phyloP scores from a whole-genome alignment of 2,888 invertebrate genomes.

The Chaetogeoica ovagalla region DNA sequence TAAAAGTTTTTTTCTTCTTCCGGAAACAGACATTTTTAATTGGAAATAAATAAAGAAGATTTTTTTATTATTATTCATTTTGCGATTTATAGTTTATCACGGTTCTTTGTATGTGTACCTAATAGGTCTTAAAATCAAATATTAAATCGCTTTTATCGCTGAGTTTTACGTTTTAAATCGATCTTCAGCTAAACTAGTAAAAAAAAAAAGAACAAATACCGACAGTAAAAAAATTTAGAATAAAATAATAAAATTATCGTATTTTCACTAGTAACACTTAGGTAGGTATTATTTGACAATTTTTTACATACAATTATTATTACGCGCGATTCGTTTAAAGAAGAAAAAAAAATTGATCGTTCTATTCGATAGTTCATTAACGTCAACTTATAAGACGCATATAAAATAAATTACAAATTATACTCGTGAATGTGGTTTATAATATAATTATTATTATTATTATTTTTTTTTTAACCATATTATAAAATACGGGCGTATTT shows the following conservation, averaged over 20 bases:
- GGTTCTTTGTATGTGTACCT: too few relatives aligned
- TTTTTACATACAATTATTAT: constrained; percentile 24
- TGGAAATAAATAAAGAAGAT: too few relatives aligned
- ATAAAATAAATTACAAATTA: constrained; percentile 17
- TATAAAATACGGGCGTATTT: constrained; percentile 11
- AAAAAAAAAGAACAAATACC: background rate
- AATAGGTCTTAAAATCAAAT: too few relatives aligned
- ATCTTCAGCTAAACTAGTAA: background rate
- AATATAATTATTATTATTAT: background rate
- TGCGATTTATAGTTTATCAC: too few relatives aligned
- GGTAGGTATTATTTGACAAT: too few relatives aligned
- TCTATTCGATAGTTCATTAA: constrained; percentile 26
- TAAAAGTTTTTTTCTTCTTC: too few relatives aligned
- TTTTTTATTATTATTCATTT: too few relatives aligned
- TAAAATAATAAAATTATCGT: constrained; percentile 28
- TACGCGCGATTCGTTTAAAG: background rate
- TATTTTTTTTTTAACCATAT: constrained; percentile 7
- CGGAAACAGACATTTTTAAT: too few relatives aligned
- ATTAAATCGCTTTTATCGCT: too few relatives aligned
- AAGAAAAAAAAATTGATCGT: background rate
- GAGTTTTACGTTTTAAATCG: too few relatives aligned
- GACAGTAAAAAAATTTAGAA: background rate
- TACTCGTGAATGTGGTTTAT: constrained; percentile 4
- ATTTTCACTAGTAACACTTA: background rate
- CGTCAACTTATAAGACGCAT: background rate